Evolutionary conservation across 2,797 vertebrate species (phyloP).

Genomic region (Oryzias sinensis): DNA sequence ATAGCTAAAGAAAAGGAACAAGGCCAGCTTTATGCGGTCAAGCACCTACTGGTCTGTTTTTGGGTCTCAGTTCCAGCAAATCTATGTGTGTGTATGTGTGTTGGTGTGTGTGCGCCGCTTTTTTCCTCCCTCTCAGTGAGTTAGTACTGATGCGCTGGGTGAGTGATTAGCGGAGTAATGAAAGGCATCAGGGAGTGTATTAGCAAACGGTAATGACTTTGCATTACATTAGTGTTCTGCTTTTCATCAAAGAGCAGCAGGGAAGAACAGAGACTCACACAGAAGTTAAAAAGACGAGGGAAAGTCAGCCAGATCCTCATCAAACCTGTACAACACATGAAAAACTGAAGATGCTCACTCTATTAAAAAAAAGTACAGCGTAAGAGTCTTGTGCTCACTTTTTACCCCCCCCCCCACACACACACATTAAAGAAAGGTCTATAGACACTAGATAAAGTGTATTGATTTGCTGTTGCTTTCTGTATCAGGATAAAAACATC

Average conservation of each 20-base stretch:
- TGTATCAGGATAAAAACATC: too few species aligned
- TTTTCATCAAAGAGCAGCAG: conserved; percentile 60
- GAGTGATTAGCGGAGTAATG: conserved; percentile 65
- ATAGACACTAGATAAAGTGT: too few species aligned
- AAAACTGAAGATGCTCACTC: too few species aligned
- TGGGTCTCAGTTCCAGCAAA: conserved; percentile 34
- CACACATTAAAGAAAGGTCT: too few species aligned
- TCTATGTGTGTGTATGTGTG: conserved; percentile 9
- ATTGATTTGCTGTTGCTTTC: too few species aligned
- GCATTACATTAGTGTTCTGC: conserved; percentile 66
- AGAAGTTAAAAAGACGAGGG: conserved; percentile 1
- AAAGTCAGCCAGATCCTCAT: conserved; percentile 17
- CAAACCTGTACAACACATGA: conserved; percentile 1
- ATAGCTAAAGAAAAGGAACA: conserved; percentile 52
- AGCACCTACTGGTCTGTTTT: conserved; percentile 52
- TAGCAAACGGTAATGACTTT: conserved; percentile 69
- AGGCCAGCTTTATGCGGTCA: conserved; percentile 63
- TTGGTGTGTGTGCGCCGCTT: background rate
- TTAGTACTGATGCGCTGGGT: conserved; percentile 44
- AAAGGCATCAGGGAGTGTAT: conserved; percentile 63
- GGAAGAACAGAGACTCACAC: conserved; percentile 18
- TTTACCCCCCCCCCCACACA: too few species aligned
- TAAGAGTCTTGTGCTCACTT: too few species aligned
- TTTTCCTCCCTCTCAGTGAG: conserved; percentile 10
- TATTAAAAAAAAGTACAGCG: too few species aligned